Conservation (phyloP, 2,888 invertebrate species). For the Beris morrisii region DNA sequence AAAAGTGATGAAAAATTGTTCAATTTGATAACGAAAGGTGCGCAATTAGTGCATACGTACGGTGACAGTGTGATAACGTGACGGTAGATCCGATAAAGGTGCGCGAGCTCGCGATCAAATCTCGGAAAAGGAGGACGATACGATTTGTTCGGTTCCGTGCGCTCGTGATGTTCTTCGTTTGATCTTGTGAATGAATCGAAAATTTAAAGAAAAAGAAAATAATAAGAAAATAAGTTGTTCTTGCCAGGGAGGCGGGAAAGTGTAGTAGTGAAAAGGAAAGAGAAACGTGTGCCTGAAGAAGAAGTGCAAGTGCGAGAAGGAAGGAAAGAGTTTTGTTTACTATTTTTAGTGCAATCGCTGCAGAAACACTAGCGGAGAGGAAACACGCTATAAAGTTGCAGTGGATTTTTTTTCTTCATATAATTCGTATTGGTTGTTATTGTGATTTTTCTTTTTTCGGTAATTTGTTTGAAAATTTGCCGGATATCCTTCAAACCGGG, state of each 20-base stretch:
- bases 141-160: too few species aligned
- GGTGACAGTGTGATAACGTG: too few species aligned
- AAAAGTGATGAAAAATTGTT: not conserved
- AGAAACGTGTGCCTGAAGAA: constrained; percentile 7
- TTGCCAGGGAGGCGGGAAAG: constrained; percentile 5
- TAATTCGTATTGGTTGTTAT: constrained; percentile 2
- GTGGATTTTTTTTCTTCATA: not conserved
- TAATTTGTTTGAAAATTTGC: not conserved
- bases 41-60: too few species aligned
- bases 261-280: constrained; percentile 1
- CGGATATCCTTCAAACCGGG: not conserved
- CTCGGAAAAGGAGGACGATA: too few species aligned
- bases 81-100: too few species aligned
- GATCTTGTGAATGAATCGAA: not conserved
- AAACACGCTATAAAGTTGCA: not conserved
- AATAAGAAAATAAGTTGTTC: not conserved
- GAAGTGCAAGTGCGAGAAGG: constrained; percentile 20
- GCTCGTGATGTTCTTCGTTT: too few species aligned
- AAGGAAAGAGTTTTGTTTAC: constrained; percentile 30
- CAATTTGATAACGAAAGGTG: not conserved
- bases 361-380: constrained; percentile 5
- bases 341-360: constrained; percentile 31
- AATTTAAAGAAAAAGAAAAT: not conserved
- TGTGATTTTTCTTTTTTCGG: constrained; percentile 5
- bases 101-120: too few species aligned